phyloP scores from a whole-genome alignment of 2,797 vertebrate genomes.

The Etheostoma perlongum region DNA sequence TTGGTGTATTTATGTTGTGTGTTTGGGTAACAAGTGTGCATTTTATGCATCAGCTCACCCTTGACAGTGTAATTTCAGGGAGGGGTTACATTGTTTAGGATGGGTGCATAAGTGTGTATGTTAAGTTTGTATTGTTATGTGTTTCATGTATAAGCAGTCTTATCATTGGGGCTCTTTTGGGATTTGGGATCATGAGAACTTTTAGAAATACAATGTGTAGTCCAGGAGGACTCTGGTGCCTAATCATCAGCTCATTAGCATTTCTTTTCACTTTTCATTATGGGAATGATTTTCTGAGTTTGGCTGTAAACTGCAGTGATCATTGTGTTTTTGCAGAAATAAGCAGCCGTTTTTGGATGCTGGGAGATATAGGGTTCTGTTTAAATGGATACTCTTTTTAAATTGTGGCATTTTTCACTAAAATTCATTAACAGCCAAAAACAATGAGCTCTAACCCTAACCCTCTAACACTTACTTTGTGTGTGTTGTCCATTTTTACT shows the following conservation, averaged over 20 bases:
- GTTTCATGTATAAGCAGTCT: not conserved
- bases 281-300: conserved; percentile 13
- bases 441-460: not conserved
- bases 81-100: not conserved
- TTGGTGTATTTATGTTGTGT: not conserved
- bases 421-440: not conserved
- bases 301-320: conserved; percentile 34
- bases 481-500: not conserved
- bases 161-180: not conserved
- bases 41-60: conserved; percentile 10
- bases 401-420: not conserved
- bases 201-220: not conserved
- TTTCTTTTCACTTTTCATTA: not conserved
- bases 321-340: not conserved
- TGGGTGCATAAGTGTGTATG: not conserved
- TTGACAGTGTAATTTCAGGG: conserved; percentile 1
- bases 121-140: not conserved
- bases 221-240: conserved; percentile 5
- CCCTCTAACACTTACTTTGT: not conserved
- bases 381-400: not conserved
- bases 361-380: not conserved
- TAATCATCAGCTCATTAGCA: conserved; percentile 41
- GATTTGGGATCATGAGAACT: not conserved
- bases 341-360: not conserved
- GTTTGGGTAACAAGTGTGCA: not conserved